Conservation (phyloP, 2,113 vertebrate species). For the Galeopterus variegatus region DNA sequence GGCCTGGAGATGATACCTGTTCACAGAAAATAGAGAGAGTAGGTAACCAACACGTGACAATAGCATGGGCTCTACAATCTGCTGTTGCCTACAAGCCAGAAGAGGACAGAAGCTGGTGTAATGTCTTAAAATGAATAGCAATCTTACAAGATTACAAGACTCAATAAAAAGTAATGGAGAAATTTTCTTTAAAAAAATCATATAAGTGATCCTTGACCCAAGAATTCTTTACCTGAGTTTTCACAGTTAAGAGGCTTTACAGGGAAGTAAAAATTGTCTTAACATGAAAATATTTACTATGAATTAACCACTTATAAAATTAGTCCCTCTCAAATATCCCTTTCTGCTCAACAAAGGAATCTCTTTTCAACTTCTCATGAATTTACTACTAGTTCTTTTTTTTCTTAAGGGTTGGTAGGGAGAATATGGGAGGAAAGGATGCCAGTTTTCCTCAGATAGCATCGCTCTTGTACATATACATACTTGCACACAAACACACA, state of each 20-base stretch:
- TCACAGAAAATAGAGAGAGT: not conserved
- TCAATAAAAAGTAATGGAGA: not conserved
- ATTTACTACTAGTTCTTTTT: not conserved
- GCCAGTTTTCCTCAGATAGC: not conserved
- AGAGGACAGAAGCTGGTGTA: not conserved
- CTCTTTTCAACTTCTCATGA: not conserved
- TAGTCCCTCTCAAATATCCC: not conserved
- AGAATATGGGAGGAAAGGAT: not conserved
- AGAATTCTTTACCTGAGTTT: not conserved
- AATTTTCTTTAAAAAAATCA: not conserved
- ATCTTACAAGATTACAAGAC: not conserved
- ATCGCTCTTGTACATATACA: not conserved
- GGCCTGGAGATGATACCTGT: slow-evolving; percentile 98
- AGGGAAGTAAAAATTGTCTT: slow-evolving; percentile 11
- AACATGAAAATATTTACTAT: not conserved
- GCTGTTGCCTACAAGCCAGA: too few relatives aligned
- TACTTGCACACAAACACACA: not conserved
- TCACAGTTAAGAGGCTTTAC: not conserved
- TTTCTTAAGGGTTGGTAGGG: not conserved
- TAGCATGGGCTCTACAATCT: too few relatives aligned
- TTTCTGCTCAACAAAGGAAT: not conserved
- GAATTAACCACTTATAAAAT: not conserved
- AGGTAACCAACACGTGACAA: not conserved
- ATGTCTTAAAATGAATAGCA: not conserved
- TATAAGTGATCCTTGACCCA: not conserved